phyloP scores from a whole-genome alignment of 2,113 vertebrate species.

The Pedionomus torquatus region DNA sequence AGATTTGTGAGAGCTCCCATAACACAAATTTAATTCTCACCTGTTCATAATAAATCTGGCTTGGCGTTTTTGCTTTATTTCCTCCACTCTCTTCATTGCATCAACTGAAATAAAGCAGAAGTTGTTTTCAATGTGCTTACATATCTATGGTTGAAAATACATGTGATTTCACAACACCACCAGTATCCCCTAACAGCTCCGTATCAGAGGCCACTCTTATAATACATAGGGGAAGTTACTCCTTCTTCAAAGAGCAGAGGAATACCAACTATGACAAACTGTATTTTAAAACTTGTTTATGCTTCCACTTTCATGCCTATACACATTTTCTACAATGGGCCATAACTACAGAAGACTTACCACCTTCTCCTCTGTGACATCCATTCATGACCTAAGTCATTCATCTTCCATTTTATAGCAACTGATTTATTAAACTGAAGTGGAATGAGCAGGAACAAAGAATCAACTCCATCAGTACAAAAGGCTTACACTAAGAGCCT shows the following conservation, averaged over 20 bases:
- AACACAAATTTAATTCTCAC: conserved; percentile 64
- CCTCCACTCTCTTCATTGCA: conserved; percentile 92
- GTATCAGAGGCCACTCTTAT: not conserved
- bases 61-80: conserved; percentile 93
- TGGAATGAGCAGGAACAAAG: not conserved
- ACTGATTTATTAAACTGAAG: not conserved
- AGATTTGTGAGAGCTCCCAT: not conserved
- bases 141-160: not conserved
- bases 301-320: not conserved
- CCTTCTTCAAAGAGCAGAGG: not conserved
- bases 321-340: not conserved
- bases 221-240: not conserved
- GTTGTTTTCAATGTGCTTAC: not conserved
- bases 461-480: not conserved
- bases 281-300: not conserved
- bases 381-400: not conserved
- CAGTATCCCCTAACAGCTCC: not conserved
- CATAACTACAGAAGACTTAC: not conserved
- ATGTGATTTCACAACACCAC: not conserved
- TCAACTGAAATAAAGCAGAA: conserved; percentile 82
- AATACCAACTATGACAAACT: not conserved
- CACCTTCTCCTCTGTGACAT: not conserved
- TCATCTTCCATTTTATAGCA: not conserved
- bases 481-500: not conserved
- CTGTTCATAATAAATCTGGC: conserved; percentile 96